Base-by-base conservation (phyloP, 2,113 vertebrate species). In the Delphinapterus leucas region DNA sequence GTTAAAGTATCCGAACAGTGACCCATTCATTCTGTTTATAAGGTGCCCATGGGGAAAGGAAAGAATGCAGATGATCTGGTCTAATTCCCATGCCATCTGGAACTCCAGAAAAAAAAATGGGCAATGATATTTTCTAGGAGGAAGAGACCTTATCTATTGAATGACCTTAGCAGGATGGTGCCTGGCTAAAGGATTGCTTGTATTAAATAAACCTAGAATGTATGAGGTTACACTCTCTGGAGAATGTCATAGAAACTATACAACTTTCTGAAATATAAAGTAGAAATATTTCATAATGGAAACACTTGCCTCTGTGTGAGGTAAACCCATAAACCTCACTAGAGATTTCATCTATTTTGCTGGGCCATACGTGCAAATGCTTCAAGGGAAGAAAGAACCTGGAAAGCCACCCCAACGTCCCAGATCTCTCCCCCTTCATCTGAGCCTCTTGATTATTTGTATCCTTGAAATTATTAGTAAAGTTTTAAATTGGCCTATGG, bases 161-260 rank as follows among this genome's bases (percentile, higher is more conserved):
- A 82, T 61, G 58, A 2, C 11, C 70, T 90, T 53, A 93, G 70
- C 55, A 93, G 21, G 18, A 88, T 82, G 26, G 23, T 77, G 2
- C 33, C 10, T 81, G 5, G 33, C 47, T 88, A 96, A 88, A 68
- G 2, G 20, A 71, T 31, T 81, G 49, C 13, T 89, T 80, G 25
- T 58, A 60, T 44, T 80, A 87, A 94, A 70, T 82, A 97, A 96
- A 85, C 8, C 14, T 36, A 88, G 14, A 68, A 86, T 80, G 3
- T 47, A 18, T 82, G n/a, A 77, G 21, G 13, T 86, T 89, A 49
- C 2, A 61, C 4, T 58, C 1, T 61, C 38, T 89, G 31, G 17
- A 87, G 25, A 92, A 87, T 89, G 26, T 49, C 26, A 71, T 47
- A 60, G 71, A 74, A 70, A 88, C 8, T 83, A 49, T 61, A 41